Base-by-base conservation (phyloP, 2,113 vertebrate species). In the Lynx canadensis region DNA sequence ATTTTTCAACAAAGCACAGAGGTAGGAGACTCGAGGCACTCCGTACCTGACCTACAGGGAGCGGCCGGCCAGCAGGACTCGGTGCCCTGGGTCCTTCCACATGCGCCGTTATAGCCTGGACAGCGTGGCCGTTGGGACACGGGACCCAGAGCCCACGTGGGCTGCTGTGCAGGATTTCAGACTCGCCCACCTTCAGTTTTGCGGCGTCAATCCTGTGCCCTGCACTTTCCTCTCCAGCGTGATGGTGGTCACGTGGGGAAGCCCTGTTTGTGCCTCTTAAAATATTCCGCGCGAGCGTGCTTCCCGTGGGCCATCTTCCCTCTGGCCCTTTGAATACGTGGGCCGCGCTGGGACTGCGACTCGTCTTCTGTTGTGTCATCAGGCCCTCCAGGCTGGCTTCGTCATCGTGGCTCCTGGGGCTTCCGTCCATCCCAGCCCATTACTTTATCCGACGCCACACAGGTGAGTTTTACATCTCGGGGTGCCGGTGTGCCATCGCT, bases 101-200 rank as follows among this genome's bases (percentile, higher is more conserved):
- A 29, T 8, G 3, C 41, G 16, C 18, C 18, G 0, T 21, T n/a
- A 36, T 69, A 60, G n/a, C 1, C 0, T 4, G 74, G 41, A 4
- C 29, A 3, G 7, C 12, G 8, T 41, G 11, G 31, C 29, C n/a
- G 25, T 4, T 31, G 52, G 8, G 36, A 36, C 29, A 4, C 29
- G 5, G 45, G 41, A 31, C 18, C 74, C 27, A 50, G 76, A 50
- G 16, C 16, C 65, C 76, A 10, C 0, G 0, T 41, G 15, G 41
- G 4, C 29, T 10, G 76, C 27, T 0, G 74, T 7, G 12, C 25
- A 60, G 65, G 13, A 4, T 31, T 66, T 31, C 29, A 31, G 57
- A 60, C 21, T 60, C 21, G 1, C 21, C 57, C 7, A 60, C 21
- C 16, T 60, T 23, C 21, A 3, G 19, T 23, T 57, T 57, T 57